Percentiles rank a stretch among this genome's conserved stretches.
These are phyloP conservation scores for Tetramorium alpestre DNA, from an alignment of 1,140 invertebrate species.

Conservation along the genomic window DNA sequence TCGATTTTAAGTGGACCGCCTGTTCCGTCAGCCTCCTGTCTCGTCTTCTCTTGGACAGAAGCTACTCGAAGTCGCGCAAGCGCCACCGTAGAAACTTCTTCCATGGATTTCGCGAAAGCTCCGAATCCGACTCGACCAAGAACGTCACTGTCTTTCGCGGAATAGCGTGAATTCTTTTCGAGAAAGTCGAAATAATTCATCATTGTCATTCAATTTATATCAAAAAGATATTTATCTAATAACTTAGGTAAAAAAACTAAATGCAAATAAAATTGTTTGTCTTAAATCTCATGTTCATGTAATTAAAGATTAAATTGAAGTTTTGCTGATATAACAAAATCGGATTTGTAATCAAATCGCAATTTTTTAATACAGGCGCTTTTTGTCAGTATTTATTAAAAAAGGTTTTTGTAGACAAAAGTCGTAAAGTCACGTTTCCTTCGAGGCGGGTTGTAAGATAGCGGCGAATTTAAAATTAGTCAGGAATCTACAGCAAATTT, in stretches of 20 bases:
- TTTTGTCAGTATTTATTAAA: neutral
- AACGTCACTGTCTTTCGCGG: constrained; percentile 1
- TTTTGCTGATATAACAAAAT: neutral
- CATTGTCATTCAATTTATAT: neutral
- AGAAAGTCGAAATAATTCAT: neutral
- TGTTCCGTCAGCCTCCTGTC: constrained; percentile 83
- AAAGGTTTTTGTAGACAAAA: neutral
- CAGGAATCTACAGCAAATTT: constrained; percentile 20
- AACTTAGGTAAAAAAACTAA: neutral
- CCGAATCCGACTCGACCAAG: constrained; percentile 44
- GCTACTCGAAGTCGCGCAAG: constrained; percentile 81
- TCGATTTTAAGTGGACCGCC: constrained; percentile 85
- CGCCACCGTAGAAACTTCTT: constrained; percentile 70
- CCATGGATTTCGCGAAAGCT: constrained; percentile 41
- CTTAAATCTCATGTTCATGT: neutral
- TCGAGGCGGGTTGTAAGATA: neutral
- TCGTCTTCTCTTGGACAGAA: constrained; percentile 84
- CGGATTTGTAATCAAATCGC: neutral
- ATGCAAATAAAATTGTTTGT: neutral
- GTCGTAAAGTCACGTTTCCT: constrained; percentile 3
- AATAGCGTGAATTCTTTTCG: neutral
- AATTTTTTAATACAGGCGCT: neutral
- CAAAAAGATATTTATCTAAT: neutral
- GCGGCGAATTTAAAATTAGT: constrained; percentile 42
- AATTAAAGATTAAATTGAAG: neutral